These are phyloP conservation scores for Megalops cyprinoides DNA, from an alignment of 2,797 vertebrate species.

Conservation along the genomic window DNA sequence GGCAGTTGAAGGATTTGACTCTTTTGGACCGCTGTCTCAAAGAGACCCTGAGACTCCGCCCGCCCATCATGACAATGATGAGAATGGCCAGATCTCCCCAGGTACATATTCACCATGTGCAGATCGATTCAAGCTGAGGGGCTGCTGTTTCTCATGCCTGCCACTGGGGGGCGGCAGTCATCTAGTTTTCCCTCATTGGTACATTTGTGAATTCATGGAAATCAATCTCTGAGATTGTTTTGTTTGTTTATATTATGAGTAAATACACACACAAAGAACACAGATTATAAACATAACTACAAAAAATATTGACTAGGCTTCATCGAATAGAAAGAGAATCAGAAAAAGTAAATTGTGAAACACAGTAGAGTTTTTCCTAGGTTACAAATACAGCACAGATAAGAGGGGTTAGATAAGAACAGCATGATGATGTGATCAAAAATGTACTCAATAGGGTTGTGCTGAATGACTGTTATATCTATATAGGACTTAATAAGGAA, in stretches of 20 bases:
- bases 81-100: constrained; percentile 90
- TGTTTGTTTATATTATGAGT: too few relatives aligned
- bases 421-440: neutral
- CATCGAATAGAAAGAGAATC: too few relatives aligned
- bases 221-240: neutral
- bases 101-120: constrained; percentile 62
- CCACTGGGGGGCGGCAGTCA: neutral
- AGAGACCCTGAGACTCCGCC: constrained; percentile 92
- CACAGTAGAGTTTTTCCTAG: too few relatives aligned
- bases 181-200: neutral
- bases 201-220: neutral
- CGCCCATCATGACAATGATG: constrained; percentile 99
- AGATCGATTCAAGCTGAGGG: too few relatives aligned
- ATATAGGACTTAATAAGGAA: too few relatives aligned
- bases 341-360: too few relatives aligned
- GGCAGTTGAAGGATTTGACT: constrained; percentile 89
- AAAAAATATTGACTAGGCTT: too few relatives aligned
- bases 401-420: neutral
- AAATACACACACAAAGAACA: too few relatives aligned
- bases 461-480: neutral
- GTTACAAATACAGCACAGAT: neutral
- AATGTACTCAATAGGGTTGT: neutral
- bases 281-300: too few relatives aligned
- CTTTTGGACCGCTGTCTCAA: constrained; percentile 91
- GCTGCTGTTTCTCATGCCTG: neutral